Percentiles rank a stretch among this genome's conserved stretches.
Evolutionary conservation across 2,888 invertebrate genomes (phyloP).

Genomic region (Eustalomyia histrio): DNA sequence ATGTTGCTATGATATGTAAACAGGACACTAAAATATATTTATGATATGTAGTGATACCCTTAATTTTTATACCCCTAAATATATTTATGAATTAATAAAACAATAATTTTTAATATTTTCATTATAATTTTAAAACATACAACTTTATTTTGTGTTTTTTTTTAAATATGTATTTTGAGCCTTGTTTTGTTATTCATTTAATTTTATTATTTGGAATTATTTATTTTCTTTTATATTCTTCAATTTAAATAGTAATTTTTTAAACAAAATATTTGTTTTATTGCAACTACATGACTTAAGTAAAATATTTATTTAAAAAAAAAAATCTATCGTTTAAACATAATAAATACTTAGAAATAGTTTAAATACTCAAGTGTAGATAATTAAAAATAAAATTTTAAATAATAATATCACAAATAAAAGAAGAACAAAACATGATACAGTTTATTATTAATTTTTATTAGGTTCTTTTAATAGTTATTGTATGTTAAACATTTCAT

Average conservation of each 20-base stretch:
- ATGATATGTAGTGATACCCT: too few relatives aligned
- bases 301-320: constrained; percentile 32
- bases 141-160: constrained; percentile 66
- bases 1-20: too few relatives aligned
- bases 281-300: constrained; percentile 57
- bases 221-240: constrained; percentile 9
- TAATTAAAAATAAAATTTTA: constrained; percentile 26
- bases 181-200: constrained; percentile 32
- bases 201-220: constrained; percentile 54
- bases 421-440: constrained; percentile 43
- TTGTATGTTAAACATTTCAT: constrained; percentile 59
- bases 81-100: constrained; percentile 42
- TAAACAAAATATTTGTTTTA: constrained; percentile 60
- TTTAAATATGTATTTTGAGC: constrained; percentile 50
- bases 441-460: constrained; percentile 15
- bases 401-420: constrained; percentile 68
- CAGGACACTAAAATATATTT: too few relatives aligned
- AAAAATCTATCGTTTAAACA: constrained; percentile 15
- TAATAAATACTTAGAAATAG: constrained; percentile 54
- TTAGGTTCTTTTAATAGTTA: constrained; percentile 5
- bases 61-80: too few relatives aligned
- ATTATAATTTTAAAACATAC: constrained; percentile 71
- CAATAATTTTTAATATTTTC: constrained; percentile 50
- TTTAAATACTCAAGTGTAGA: constrained; percentile 30
- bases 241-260: constrained; percentile 37